phyloP scores from a whole-genome alignment of 2,797 vertebrate species.

The Taenioides sp. region DNA sequence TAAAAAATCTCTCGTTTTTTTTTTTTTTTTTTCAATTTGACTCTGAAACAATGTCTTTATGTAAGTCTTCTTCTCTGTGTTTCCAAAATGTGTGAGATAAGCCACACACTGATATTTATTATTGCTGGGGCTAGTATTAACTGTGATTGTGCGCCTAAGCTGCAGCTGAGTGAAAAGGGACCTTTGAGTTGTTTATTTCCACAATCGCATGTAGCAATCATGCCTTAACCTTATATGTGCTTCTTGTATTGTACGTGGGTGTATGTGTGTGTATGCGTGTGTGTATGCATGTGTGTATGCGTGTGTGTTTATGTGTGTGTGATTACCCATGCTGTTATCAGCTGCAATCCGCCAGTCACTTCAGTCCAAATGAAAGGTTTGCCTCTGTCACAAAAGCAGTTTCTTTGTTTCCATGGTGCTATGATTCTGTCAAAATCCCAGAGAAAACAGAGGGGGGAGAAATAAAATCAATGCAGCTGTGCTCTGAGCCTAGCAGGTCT shows the following conservation, averaged over 20 bases:
- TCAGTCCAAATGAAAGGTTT: slow-evolving; percentile 73
- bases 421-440: slow-evolving; percentile 98
- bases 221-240: slow-evolving; percentile 64
- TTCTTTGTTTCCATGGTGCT: slow-evolving; percentile 90
- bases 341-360: slow-evolving; percentile 70
- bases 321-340: slow-evolving; percentile 79
- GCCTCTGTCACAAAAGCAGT: slow-evolving; percentile 79
- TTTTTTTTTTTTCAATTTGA: not conserved
- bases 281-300: slow-evolving; percentile 9
- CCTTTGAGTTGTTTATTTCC: slow-evolving; percentile 71
- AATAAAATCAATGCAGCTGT: slow-evolving; percentile 89
- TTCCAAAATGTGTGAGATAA: slow-evolving; percentile 27
- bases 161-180: slow-evolving; percentile 60
- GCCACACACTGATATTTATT: slow-evolving; percentile 33
- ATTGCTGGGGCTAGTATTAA: slow-evolving; percentile 45
- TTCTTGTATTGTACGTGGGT: slow-evolving; percentile 26
- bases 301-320: slow-evolving; percentile 42
- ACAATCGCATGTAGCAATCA: slow-evolving; percentile 66
- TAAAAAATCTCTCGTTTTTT: no score
- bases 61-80: slow-evolving; percentile 9
- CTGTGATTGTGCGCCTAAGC: slow-evolving; percentile 60
- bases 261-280: not conserved
- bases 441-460: slow-evolving; percentile 78
- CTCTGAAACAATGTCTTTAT: slow-evolving; percentile 3
- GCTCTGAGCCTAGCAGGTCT: slow-evolving; percentile 58